Evolutionary conservation across 2,888 invertebrate species (phyloP).

Genomic region (Drosophila macrospina): DNA sequence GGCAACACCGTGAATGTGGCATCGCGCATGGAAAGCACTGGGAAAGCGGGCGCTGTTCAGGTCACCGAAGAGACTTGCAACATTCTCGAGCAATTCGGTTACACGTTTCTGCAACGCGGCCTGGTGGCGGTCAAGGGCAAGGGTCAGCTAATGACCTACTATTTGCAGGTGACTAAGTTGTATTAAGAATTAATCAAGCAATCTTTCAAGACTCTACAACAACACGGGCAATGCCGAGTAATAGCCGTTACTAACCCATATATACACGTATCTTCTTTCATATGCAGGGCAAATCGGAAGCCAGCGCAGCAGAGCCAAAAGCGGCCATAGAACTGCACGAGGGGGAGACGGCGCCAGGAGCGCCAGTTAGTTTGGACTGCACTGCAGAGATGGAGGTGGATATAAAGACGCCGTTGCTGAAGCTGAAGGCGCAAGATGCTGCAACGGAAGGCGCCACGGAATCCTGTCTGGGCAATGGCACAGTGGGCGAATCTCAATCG

Average conservation of each 20-base stretch:
- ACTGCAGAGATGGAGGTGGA: conserved; percentile 74
- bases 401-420: conserved; percentile 82
- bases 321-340: conserved; percentile 59
- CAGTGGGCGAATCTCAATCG: conserved; percentile 68
- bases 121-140: conserved; percentile 98
- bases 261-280: background rate
- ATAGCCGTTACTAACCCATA: no score
- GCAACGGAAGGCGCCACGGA: conserved; percentile 40
- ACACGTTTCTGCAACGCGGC: conserved; percentile 96
- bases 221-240: no score
- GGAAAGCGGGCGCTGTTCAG: conserved; percentile 97
- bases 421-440: conserved; percentile 66
- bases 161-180: conserved; percentile 92
- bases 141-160: conserved; percentile 98
- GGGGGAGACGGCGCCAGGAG: conserved; percentile 28
- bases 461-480: conserved; percentile 56
- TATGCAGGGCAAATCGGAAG: conserved; percentile 70
- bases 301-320: conserved; percentile 53
- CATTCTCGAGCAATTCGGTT: conserved; percentile 95
- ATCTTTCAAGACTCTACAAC: no score
- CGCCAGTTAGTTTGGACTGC: conserved; percentile 48
- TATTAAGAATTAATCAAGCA: no score
- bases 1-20: conserved; percentile 99
- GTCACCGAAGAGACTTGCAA: conserved; percentile 97
- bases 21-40: conserved; percentile 98